A percentile compares a stretch with the other conserved stretches of the same genome.
Conservation (phyloP, 1,140 invertebrate genomes). For the Trialeurodes vaporariorum region DNA sequence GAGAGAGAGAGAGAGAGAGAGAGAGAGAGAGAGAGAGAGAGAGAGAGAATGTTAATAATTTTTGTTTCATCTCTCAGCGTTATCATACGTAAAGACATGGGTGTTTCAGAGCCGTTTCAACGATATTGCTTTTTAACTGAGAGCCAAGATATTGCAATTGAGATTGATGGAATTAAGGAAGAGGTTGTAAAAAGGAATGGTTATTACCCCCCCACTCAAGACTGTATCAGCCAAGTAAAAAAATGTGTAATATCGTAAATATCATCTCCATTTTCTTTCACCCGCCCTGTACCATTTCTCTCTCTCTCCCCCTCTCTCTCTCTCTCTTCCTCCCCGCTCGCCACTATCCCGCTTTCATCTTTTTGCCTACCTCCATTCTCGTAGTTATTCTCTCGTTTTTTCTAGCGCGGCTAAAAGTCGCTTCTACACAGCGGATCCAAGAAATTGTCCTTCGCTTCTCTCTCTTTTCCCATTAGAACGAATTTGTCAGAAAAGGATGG, state of each 20-base stretch:
- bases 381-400: too few species aligned
- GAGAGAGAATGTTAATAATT: too few species aligned
- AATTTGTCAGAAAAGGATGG: too few species aligned
- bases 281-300: not conserved
- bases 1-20: too few species aligned
- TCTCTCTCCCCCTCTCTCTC: not conserved
- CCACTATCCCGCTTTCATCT: not conserved
- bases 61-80: too few species aligned
- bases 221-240: not conserved
- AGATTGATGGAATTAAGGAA: not conserved
- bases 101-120: not conserved
- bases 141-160: not conserved
- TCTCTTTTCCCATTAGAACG: too few species aligned
- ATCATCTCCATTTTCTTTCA: not conserved
- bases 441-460: too few species aligned
- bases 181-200: not conserved
- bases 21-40: too few species aligned
- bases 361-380: too few species aligned
- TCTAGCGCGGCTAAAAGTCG: too few species aligned
- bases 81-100: not conserved
- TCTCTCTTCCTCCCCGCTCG: not conserved
- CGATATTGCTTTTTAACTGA: not conserved
- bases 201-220: not conserved
- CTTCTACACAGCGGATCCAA: too few species aligned
- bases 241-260: not conserved